Evolutionary conservation across 1,140 invertebrate species (phyloP), one percentile per base, ranked within the genome.

Genomic region (Eubasilissa regina): DNA sequence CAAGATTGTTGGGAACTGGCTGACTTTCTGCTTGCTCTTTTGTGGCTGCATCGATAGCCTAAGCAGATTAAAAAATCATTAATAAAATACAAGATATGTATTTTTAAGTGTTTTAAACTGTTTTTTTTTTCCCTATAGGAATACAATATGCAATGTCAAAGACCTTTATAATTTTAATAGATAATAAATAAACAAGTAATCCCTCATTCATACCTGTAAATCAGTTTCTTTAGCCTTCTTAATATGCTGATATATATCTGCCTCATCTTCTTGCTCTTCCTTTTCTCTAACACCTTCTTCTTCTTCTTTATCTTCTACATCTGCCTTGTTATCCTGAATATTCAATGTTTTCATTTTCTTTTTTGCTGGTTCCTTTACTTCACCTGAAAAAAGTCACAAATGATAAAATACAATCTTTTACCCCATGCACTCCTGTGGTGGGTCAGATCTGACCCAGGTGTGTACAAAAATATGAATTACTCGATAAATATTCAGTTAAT

Each of bases 181-280:
- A 35, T 3, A 35, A 6, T 35, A 35, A 35, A 35, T 35, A 35
- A 3, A 35, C 1, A 3, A 35, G 1, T 35, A 35, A 35, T 6
- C 25, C 6, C 25, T 35, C 6, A 6, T 35, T 15, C 11, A 51
- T 84, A 91, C 89, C 86, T 91, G 90, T 58, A 87, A 87, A 83
- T 93, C 92, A 68, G 89, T 91, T 43, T 93, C 92, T 77, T 94
- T 93, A 0, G 95, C 91, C 82, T 97, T 92, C 83, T 94, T 93
- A 0, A 98, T 93, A 86, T 98, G 97, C 87, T 98, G 94, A 86
- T 94, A 98, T 55, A 94, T 89, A 62, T 96, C 94, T 1, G 93
- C 90, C 35, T 92, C 90, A 53, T 85, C 84, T 7, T 91, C 86
- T 1, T 89, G 85, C 9, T 90, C 85, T 8, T 90, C 84, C 13